Base-by-base conservation (phyloP, 37 sponge, comb jelly and placozoan species). In the Geodia barretti region DNA sequence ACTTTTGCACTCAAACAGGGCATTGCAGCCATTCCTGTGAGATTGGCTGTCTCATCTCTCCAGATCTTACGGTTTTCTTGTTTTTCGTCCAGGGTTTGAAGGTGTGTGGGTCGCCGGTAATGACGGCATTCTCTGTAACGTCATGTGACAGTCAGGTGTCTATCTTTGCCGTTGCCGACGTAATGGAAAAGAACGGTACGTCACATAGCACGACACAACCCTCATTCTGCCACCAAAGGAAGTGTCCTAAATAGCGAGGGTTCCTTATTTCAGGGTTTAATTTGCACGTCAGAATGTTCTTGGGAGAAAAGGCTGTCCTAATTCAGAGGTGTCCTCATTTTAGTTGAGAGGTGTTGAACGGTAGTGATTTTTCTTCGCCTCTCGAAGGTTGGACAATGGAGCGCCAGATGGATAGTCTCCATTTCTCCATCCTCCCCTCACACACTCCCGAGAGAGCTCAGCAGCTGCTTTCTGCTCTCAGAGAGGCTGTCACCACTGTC, bases 371-470 rank as follows among this genome's bases (percentile, higher is more conserved):
- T n/a, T n/a, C n/a, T n/a, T n/a, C n/a, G n/a, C n/a, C n/a, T 21
- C 23, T 25, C 70, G 4, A 35, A 91, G 92, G 88, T 25, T 94
- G 94, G 94, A 86, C 89, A 62, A 90, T 94, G 78, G 91, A 94
- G 82, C 71, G 91, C 19, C 88, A 83, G 58, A 24, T 73, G 29
- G 62, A 70, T 9, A 68, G 65, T 23, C 77, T 94, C 19, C 94
- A 94, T 65, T 90, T 83, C 81, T 79, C 94, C 35, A 71, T 89
- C 8, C 74, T 94, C 2, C 94, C 94, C 25, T 90, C 92, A 2
- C 94, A 94, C 77, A 73, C 83, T 1, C 37, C 83, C 20, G 85
- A 83, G 68, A 34, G 37, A 33, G 80, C 83, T 36, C 47, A 74
- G 0, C 70, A 86, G 60, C 67, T 94, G 23, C 42, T 94, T 24